Evolutionary conservation across 2,113 vertebrate genomes (phyloP).

Genomic region (Mellivora capensis): DNA sequence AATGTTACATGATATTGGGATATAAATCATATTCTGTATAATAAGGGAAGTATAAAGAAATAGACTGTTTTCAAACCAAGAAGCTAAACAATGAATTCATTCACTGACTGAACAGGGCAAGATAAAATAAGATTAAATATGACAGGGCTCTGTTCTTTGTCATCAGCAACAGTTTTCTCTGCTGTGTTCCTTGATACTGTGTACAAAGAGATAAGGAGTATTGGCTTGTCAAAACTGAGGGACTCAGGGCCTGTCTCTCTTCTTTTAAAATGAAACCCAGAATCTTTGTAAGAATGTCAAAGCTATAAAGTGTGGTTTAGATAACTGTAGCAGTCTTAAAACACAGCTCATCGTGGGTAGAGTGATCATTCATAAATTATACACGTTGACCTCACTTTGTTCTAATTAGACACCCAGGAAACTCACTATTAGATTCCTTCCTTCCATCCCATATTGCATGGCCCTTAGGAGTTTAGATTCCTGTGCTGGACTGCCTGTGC

Average conservation of each 20-base stretch:
- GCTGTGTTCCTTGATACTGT: background rate
- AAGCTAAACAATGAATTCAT: background rate
- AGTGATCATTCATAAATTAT: background rate
- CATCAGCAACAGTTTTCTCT: background rate
- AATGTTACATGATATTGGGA: fast-evolving
- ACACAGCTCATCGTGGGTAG: fast-evolving
- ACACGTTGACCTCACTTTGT: background rate
- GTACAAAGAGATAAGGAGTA: background rate
- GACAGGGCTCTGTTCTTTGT: background rate
- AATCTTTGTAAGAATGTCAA: background rate
- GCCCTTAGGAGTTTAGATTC: background rate
- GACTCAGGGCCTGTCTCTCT: background rate
- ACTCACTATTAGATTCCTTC: no score
- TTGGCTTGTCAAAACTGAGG: background rate
- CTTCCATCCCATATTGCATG: fast-evolving
- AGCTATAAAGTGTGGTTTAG: background rate
- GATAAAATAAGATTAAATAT: background rate
- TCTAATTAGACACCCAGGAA: no score
- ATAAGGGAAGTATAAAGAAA: background rate
- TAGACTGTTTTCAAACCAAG: background rate
- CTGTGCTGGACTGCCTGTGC: fast-evolving
- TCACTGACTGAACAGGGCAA: background rate
- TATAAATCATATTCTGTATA: background rate
- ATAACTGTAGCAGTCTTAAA: background rate
- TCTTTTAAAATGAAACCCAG: background rate